phyloP scores from a whole-genome alignment of 2,888 invertebrate genomes.

The Aporophyla nigra region DNA sequence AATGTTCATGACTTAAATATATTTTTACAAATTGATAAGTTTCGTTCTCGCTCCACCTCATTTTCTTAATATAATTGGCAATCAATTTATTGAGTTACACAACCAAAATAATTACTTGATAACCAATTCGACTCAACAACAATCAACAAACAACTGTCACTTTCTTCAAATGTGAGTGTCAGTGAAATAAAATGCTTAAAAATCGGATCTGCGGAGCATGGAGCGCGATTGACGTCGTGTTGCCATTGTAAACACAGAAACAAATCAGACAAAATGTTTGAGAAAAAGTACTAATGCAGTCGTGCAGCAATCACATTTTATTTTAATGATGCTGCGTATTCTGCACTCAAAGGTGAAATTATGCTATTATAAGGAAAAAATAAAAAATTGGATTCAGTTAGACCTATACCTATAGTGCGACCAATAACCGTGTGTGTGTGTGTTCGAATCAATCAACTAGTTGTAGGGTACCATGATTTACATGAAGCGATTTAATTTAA shows the following conservation, averaged over 20 bases:
- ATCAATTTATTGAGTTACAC: conserved; percentile 15
- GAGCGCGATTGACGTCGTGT: neutral
- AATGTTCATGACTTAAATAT: conserved; percentile 82
- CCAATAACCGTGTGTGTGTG: no score
- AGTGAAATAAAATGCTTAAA: conserved; percentile 1
- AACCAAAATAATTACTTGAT: conserved; percentile 24
- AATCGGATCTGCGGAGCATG: neutral
- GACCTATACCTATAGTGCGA: no score
- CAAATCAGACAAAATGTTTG: neutral
- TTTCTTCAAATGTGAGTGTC: conserved; percentile 23
- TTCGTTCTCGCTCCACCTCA: conserved; percentile 86
- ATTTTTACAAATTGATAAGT: conserved; percentile 86
- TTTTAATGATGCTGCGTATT: neutral
- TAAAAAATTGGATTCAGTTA: no score
- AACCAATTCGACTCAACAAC: conserved; percentile 1
- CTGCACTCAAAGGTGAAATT: neutral
- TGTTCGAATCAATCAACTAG: no score
- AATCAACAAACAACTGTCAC: conserved; percentile 48
- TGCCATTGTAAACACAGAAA: neutral
- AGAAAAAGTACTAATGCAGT: neutral
- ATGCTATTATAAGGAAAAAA: no score
- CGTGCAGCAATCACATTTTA: neutral
- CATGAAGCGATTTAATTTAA: neutral
- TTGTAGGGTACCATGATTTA: neutral
- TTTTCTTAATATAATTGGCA: conserved; percentile 57